phyloP scores from a whole-genome alignment of 2,797 vertebrate species.

The Pristis pectinata region DNA sequence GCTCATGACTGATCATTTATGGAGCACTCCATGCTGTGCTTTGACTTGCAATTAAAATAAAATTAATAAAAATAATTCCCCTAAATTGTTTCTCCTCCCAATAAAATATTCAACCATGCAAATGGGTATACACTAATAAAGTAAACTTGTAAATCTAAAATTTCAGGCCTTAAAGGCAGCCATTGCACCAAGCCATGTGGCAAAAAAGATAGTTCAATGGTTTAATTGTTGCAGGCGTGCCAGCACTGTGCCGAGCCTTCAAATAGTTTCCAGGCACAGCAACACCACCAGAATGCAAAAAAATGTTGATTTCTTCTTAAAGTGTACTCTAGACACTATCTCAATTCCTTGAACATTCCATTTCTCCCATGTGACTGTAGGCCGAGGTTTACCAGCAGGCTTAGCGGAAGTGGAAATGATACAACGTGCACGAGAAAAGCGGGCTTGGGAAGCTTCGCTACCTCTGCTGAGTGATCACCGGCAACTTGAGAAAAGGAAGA shows the following conservation, averaged over 20 bases:
- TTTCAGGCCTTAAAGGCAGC: too few relatives aligned
- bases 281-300: too few relatives aligned
- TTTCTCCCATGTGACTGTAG: constrained; percentile 50
- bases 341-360: neutral
- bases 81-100: neutral
- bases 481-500: constrained; percentile 69
- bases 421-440: constrained; percentile 70
- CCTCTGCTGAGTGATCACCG: constrained; percentile 63
- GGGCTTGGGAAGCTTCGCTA: constrained; percentile 75
- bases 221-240: too few relatives aligned
- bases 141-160: neutral
- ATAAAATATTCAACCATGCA: neutral
- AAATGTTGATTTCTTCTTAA: neutral
- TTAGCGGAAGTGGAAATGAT: constrained; percentile 85
- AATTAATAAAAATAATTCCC: neutral
- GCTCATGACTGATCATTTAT: neutral
- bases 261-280: too few relatives aligned
- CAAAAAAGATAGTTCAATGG: too few relatives aligned
- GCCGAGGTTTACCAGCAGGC: constrained; percentile 79
- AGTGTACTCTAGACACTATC: neutral
- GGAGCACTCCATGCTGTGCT: neutral
- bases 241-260: too few relatives aligned
- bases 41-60: neutral
- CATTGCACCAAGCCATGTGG: too few relatives aligned
- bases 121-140: neutral